A percentile compares a stretch with the other conserved stretches of the same genome.
phyloP scores from a whole-genome alignment of 2,113 vertebrate species.

The Meriones unguiculatus region DNA sequence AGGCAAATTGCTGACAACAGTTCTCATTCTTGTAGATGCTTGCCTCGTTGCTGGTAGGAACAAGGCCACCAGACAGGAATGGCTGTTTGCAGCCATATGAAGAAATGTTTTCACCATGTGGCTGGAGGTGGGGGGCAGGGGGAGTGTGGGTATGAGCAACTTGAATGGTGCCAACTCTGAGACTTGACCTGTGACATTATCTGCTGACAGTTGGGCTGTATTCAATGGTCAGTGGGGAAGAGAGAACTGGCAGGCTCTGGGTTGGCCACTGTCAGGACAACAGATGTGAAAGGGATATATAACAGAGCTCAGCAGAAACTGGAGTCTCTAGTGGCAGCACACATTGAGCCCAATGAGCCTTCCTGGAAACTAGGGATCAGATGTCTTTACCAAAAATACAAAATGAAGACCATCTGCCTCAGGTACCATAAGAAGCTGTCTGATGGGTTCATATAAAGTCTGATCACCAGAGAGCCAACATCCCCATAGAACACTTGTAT shows the following conservation, averaged over 20 bases:
- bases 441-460: background rate
- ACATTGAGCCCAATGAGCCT: background rate
- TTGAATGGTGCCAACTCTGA: background rate
- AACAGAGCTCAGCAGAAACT: background rate
- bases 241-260: background rate
- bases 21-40: background rate
- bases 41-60: background rate
- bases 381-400: background rate
- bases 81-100: background rate
- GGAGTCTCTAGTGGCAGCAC: background rate
- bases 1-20: background rate
- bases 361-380: background rate
- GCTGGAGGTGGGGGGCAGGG: background rate
- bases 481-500: too few relatives aligned
- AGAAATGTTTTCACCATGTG: background rate
- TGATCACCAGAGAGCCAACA: background rate
- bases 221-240: background rate
- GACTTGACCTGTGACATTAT: background rate
- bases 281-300: background rate
- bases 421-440: background rate
- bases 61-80: background rate
- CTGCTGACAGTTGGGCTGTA: too few relatives aligned
- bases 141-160: background rate
- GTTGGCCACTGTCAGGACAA: background rate
- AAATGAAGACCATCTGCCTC: background rate